A percentile compares a stretch with the other conserved stretches of the same genome.
Evolutionary conservation across 1,140 invertebrate genomes (phyloP).

Genomic region (Lethrus apterus): DNA sequence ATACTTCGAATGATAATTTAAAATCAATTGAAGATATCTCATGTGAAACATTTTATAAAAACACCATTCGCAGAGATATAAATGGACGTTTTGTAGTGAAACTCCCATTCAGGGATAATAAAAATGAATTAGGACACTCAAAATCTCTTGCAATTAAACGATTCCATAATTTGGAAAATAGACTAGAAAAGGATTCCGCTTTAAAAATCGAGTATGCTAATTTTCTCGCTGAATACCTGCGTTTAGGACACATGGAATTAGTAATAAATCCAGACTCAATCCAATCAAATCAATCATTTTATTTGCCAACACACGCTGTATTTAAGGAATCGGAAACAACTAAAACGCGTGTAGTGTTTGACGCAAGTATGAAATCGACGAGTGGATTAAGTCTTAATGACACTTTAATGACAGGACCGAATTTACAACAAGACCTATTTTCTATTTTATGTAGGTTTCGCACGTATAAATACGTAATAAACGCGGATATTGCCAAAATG

Average conservation of each 20-base stretch:
- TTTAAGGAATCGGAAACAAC: not conserved
- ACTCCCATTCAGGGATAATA: not conserved
- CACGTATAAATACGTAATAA: not conserved
- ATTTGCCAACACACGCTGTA: not conserved
- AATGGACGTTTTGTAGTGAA: constrained; percentile 14
- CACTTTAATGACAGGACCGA: not conserved
- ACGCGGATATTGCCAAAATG: constrained; percentile 4
- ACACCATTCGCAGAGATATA: not conserved
- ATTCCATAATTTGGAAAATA: constrained; percentile 13
- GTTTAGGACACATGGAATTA: constrained; percentile 31
- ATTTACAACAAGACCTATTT: constrained; percentile 2
- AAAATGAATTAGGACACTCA: not conserved
- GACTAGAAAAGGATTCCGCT: not conserved
- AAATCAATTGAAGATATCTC: not conserved
- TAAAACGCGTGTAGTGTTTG: not conserved
- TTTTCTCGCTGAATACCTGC: constrained; percentile 34
- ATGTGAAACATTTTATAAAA: not conserved
- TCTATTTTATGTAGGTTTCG: constrained; percentile 4
- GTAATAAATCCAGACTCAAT: constrained; percentile 16
- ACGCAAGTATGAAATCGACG: not conserved
- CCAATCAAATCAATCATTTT: not conserved
- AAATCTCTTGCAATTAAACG: constrained; percentile 7
- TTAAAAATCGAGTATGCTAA: constrained; percentile 20
- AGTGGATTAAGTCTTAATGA: not conserved
- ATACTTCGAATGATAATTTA: not conserved